A percentile compares a stretch with the other conserved stretches of the same genome.
Conservation (phyloP, 2,888 invertebrate genomes). For the Andrena trimmerana region DNA sequence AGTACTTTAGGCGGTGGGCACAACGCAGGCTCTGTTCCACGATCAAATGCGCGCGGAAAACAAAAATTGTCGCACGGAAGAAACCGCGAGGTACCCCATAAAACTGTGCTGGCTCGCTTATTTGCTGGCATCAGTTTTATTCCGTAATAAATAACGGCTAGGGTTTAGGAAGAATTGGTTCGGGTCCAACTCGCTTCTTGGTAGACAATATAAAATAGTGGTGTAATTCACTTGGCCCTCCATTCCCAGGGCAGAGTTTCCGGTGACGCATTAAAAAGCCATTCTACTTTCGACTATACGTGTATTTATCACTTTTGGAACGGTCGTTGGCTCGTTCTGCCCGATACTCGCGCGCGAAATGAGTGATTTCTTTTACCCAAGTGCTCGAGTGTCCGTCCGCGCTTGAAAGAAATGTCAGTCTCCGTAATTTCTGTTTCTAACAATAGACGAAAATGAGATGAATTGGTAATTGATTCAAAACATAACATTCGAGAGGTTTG, state of each 20-base stretch:
- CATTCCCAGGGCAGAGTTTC: constrained; percentile 10
- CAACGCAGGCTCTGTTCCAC: neutral
- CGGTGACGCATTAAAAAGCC: constrained; percentile 35
- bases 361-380: neutral
- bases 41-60: constrained; percentile 14
- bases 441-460: no score
- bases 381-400: neutral
- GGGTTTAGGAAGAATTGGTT: constrained; percentile 48
- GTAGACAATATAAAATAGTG: constrained; percentile 52
- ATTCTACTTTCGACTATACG: neutral
- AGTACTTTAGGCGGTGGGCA: neutral
- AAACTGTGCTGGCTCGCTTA: constrained; percentile 28
- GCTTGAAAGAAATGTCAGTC: no score
- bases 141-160: constrained; percentile 38
- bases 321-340: no score
- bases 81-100: constrained; percentile 1
- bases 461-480: no score
- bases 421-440: no score
- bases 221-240: constrained; percentile 43
- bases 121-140: constrained; percentile 48
- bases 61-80: constrained; percentile 14
- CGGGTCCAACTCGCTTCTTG: constrained; percentile 49
- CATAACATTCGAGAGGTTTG: no score
- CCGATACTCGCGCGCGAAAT: neutral
- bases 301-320: neutral